Conservation (phyloP, 1,140 invertebrate genomes). For the Oppia nitens region DNA sequence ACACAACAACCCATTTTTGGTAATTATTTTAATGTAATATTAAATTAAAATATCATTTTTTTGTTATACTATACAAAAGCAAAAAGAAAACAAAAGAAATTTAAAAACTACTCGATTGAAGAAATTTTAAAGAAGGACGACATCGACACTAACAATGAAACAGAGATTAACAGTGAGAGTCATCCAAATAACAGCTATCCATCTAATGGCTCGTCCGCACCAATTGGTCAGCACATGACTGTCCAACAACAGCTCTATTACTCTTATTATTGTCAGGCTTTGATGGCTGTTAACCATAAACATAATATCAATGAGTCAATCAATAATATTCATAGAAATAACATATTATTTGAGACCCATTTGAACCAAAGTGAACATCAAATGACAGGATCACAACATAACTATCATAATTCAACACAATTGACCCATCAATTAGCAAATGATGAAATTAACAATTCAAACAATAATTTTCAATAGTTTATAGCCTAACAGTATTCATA, state of each 20-base stretch:
- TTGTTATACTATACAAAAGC: no score
- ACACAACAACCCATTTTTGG: not conserved
- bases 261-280: conserved; percentile 16
- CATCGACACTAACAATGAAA: not conserved
- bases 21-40: not conserved
- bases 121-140: conserved; percentile 14
- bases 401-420: no score
- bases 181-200: not conserved
- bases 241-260: conserved; percentile 14
- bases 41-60: not conserved
- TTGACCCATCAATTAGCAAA: no score
- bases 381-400: no score
- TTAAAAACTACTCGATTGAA: conserved; percentile 14
- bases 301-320: no score
- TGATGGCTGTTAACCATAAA: not conserved
- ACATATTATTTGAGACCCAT: no score
- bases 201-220: not conserved
- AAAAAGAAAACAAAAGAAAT: conserved; percentile 12
- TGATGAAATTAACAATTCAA: no score
- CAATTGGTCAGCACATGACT: not conserved
- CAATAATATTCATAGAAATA: no score
- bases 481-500: no score
- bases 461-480: no score
- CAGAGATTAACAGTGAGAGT: not conserved
- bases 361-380: no score